phyloP scores from a whole-genome alignment of 2,888 invertebrate species.

The Microctonus brassicae region DNA sequence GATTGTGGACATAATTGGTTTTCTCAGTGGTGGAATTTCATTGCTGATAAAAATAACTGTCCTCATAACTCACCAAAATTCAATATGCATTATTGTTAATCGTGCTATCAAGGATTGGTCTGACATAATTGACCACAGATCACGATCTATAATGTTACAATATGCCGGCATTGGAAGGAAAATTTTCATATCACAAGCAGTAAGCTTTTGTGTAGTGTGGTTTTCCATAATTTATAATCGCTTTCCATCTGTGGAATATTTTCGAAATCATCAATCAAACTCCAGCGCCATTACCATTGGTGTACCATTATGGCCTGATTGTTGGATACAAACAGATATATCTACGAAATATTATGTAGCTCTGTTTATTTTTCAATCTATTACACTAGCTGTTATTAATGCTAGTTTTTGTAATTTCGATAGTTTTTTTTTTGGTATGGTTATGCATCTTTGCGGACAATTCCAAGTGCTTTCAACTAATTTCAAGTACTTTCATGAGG shows the following conservation, averaged over 20 bases:
- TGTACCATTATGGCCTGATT: slow-evolving; percentile 29
- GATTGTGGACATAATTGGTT: too few relatives aligned
- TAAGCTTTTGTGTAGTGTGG: too few relatives aligned
- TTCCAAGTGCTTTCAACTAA: slow-evolving; percentile 13
- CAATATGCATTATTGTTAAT: slow-evolving; percentile 14
- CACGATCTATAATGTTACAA: slow-evolving; percentile 14
- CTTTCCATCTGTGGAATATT: background rate
- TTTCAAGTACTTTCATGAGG: background rate
- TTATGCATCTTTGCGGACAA: slow-evolving; percentile 35
- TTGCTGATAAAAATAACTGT: background rate
- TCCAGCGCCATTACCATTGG: background rate
- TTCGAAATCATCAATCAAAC: background rate
- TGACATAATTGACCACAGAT: background rate
- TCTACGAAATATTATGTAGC: background rate
- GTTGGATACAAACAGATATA: slow-evolving; percentile 10
- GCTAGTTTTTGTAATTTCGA: slow-evolving; percentile 16
- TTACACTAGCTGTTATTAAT: slow-evolving; percentile 13
- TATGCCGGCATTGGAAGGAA: slow-evolving; percentile 27
- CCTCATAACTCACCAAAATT: background rate
- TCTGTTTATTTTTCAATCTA: slow-evolving; percentile 22
- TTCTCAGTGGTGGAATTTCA: background rate
- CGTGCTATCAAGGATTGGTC: slow-evolving; percentile 35
- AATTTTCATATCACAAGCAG: slow-evolving; percentile 19
- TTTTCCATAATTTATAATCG: too few relatives aligned
- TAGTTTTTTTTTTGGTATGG: slow-evolving; percentile 29